These are phyloP conservation scores for Diplazon laetatorius DNA, from an alignment of 2,888 invertebrate genomes.

Conservation along the genomic window DNA sequence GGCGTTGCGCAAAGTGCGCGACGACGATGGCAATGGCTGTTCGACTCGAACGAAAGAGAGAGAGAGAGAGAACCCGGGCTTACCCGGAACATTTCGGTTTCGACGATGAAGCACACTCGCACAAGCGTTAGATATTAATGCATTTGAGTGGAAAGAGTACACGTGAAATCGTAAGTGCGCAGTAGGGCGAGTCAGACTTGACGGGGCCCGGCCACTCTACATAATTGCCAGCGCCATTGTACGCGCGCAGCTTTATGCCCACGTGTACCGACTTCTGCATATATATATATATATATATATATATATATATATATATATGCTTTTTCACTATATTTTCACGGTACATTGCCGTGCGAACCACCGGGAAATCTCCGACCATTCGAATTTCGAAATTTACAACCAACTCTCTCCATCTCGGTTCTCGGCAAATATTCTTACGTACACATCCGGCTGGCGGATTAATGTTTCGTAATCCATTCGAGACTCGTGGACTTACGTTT, in stretches of 20 bases:
- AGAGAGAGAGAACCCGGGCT: too few relatives aligned
- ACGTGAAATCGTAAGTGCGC: constrained; percentile 29
- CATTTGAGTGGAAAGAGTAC: background rate
- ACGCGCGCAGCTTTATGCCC: too few relatives aligned
- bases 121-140: background rate
- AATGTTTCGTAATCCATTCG: background rate
- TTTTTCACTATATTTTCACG: too few relatives aligned
- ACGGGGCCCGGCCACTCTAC: constrained; percentile 75
- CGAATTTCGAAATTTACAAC: constrained; percentile 18
- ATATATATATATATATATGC: too few relatives aligned
- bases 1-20: constrained; percentile 68
- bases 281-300: too few relatives aligned
- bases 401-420: constrained; percentile 3
- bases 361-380: constrained; percentile 43
- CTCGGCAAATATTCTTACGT: constrained; percentile 7
- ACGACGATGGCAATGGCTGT: constrained; percentile 57
- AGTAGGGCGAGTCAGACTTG: constrained; percentile 61
- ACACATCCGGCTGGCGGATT: background rate
- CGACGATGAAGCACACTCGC: constrained; percentile 42
- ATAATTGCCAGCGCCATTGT: constrained; percentile 75
- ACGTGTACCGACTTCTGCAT: too few relatives aligned
- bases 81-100: constrained; percentile 39
- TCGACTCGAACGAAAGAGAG: constrained; percentile 50
- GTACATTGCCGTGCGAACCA: too few relatives aligned
- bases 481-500: background rate